Evolutionary conservation across 2,888 invertebrate genomes (phyloP).

Genomic region (Steinernema carpocapsae): DNA sequence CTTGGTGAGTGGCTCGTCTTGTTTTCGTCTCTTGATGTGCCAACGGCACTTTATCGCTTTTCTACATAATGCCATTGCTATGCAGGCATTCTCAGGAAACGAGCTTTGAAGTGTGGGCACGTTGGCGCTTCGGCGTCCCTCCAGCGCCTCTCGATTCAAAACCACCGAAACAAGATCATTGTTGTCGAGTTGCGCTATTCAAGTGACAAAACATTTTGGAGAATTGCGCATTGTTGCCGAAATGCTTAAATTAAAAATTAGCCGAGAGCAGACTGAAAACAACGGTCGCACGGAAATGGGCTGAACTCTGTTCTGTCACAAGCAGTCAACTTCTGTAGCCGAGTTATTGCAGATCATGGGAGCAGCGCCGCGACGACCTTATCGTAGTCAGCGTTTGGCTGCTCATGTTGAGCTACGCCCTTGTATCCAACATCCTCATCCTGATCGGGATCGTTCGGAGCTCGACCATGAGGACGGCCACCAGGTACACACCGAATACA

Average conservation of each 20-base stretch:
- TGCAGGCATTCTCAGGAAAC: not conserved
- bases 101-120: not conserved
- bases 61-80: constrained; percentile 9
- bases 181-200: not conserved
- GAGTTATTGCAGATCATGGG: constrained; percentile 49
- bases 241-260: not conserved
- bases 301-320: not conserved
- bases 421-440: constrained; percentile 61
- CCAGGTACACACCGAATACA: constrained; percentile 50
- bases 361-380: constrained; percentile 58
- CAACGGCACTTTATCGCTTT: constrained; percentile 9
- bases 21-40: constrained; percentile 20
- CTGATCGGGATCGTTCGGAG: constrained; percentile 58
- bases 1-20: not conserved
- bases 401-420: constrained; percentile 59
- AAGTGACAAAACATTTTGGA: not conserved
- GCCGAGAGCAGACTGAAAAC: not conserved
- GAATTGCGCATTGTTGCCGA: not conserved
- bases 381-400: constrained; percentile 63
- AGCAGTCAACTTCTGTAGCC: not conserved
- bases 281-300: too few species aligned
- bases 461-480: constrained; percentile 58
- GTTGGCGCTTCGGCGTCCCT: not conserved
- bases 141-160: constrained; percentile 3
- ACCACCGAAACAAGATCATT: constrained; percentile 3